Percentiles rank a stretch among this genome's conserved stretches.
phyloP scores from a whole-genome alignment of 1,140 invertebrate species.

The Leptinotarsa lineolata region DNA sequence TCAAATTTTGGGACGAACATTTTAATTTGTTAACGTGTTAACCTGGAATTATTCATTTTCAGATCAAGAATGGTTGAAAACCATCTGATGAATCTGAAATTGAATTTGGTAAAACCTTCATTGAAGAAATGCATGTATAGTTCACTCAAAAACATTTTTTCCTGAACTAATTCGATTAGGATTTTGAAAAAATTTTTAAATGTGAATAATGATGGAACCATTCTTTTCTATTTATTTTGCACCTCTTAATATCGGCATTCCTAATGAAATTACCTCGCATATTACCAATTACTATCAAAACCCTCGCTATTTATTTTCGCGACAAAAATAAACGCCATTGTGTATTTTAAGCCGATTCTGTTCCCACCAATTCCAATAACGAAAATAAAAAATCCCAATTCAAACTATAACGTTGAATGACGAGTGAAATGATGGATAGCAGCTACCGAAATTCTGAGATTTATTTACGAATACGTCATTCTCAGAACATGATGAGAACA shows the following conservation, averaged over 20 bases:
- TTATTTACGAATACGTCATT: slow-evolving; percentile 6
- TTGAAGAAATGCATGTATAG: background rate
- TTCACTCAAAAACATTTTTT: background rate
- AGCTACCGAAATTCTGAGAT: background rate
- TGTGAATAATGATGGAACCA: background rate
- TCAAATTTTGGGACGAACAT: too few relatives aligned
- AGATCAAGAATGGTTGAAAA: background rate
- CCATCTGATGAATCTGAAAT: background rate
- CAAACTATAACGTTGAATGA: background rate
- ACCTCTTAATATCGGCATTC: background rate
- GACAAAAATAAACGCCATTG: slow-evolving; percentile 5
- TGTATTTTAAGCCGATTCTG: background rate
- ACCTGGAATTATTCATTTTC: background rate
- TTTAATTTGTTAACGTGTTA: too few relatives aligned
- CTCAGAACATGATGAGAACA: slow-evolving; percentile 1
- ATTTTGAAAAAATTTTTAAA: background rate
- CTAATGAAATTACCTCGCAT: background rate
- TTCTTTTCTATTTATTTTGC: too few relatives aligned
- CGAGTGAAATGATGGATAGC: slow-evolving; percentile 5
- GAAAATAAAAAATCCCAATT: background rate
- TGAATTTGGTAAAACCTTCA: background rate
- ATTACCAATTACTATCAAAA: background rate
- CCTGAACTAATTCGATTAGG: background rate
- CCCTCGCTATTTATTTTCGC: background rate
- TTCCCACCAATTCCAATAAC: background rate